phyloP scores from a whole-genome alignment of 2,888 invertebrate species.

The Drosophila pegasa region DNA sequence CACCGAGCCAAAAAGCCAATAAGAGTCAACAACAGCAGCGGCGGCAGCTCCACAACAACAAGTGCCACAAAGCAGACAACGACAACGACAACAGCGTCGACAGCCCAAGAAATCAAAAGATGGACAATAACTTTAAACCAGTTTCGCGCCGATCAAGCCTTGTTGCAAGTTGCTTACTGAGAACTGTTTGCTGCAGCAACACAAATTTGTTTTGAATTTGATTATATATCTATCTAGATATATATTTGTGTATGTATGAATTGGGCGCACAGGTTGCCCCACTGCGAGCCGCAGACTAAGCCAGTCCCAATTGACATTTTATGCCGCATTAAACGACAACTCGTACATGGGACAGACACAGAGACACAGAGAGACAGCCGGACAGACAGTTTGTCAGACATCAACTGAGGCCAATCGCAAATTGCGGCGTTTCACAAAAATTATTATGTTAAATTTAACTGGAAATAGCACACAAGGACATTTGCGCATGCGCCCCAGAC shows the following conservation, averaged over 20 bases:
- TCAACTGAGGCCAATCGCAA: slow-evolving; percentile 63
- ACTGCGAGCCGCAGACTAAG: slow-evolving; percentile 19
- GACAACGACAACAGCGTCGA: slow-evolving; percentile 61
- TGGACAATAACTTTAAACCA: slow-evolving; percentile 81
- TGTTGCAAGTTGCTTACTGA: slow-evolving; percentile 54
- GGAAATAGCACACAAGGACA: slow-evolving; percentile 81
- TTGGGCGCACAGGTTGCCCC: slow-evolving; percentile 64
- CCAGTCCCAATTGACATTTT: slow-evolving; percentile 76
- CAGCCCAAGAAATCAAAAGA: slow-evolving; percentile 78
- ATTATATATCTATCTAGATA: slow-evolving; percentile 43
- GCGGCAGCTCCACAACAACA: slow-evolving; percentile 40
- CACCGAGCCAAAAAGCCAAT: slow-evolving; percentile 80
- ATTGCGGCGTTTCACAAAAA: slow-evolving; percentile 75
- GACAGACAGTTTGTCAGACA: slow-evolving; percentile 32
- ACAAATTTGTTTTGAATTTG: slow-evolving; percentile 81
- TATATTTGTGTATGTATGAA: slow-evolving; percentile 34
- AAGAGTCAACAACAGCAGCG: slow-evolving; percentile 66
- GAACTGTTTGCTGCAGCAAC: slow-evolving; percentile 47
- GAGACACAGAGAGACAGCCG: slow-evolving; percentile 19
- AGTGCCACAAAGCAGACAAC: slow-evolving; percentile 64
- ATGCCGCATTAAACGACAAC: slow-evolving; percentile 70
- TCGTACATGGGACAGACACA: slow-evolving; percentile 45
- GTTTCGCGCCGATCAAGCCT: slow-evolving; percentile 68
- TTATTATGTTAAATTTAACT: slow-evolving; percentile 76
- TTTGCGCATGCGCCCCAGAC: slow-evolving; percentile 75